These are phyloP conservation scores for Bothrops jararaca DNA, from an alignment of 2,113 vertebrate species.

Conservation along the genomic window DNA sequence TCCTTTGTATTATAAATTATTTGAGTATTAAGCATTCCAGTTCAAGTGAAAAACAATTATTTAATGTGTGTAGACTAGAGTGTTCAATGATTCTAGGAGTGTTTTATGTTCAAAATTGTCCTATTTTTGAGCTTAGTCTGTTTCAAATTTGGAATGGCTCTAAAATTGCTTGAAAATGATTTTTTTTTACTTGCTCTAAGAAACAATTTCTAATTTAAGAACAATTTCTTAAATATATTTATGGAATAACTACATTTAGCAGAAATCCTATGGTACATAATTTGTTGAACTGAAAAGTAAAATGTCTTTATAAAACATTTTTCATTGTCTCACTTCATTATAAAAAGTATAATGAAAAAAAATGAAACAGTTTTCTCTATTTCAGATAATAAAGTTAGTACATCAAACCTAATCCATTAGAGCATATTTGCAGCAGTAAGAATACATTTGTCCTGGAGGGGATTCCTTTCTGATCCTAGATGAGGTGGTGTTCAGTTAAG, in stretches of 20 bases:
- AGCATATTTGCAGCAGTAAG: neutral
- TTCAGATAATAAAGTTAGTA: neutral
- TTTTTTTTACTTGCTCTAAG: neutral
- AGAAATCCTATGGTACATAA: neutral
- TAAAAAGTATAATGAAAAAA: neutral
- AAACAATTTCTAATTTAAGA: neutral
- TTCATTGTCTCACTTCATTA: neutral
- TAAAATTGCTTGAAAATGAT: neutral
- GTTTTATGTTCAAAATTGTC: neutral
- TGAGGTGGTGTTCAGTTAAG: neutral
- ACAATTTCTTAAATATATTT: neutral
- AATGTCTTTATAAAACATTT: neutral
- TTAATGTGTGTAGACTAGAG: neutral
- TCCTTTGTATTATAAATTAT: neutral
- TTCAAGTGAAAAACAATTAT: neutral
- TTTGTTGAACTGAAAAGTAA: neutral
- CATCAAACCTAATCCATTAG: neutral
- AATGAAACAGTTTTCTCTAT: neutral
- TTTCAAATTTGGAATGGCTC: neutral
- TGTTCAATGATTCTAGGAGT: neutral
- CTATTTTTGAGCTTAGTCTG: neutral
- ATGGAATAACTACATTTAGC: neutral
- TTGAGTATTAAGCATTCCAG: neutral
- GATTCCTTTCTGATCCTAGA: conserved; percentile 14
- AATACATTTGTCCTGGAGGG: neutral